Percentiles rank a stretch among this genome's conserved stretches.
phyloP scores from a whole-genome alignment of 2,113 vertebrate species.

The Pseudolaguvia tuberculata region DNA sequence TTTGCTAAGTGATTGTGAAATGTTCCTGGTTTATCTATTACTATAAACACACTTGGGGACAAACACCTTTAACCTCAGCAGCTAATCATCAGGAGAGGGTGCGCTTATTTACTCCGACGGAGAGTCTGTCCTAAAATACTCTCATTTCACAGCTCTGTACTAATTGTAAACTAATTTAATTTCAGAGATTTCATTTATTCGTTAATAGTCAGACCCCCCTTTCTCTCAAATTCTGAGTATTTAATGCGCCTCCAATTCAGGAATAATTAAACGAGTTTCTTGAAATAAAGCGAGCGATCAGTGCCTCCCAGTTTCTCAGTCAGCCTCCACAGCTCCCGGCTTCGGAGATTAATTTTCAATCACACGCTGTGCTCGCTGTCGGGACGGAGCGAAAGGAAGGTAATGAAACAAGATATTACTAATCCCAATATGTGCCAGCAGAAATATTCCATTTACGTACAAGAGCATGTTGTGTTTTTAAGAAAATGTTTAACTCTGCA shows the following conservation, averaged over 20 bases:
- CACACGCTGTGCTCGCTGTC: background rate
- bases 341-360: constrained; percentile 15
- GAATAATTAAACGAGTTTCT: background rate
- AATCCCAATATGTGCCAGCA: background rate
- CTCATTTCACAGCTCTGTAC: background rate
- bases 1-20: too few species aligned
- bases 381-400: background rate
- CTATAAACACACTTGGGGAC: background rate
- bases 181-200: background rate
- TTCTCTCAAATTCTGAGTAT: background rate
- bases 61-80: background rate
- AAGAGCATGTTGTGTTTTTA: background rate
- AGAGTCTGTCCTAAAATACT: background rate
- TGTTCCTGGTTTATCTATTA: too few species aligned
- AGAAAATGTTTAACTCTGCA: too few species aligned
- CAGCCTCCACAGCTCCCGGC: constrained; percentile 1
- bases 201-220: background rate
- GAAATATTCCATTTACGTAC: background rate
- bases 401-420: background rate
- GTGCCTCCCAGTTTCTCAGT: background rate
- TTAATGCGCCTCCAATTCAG: background rate
- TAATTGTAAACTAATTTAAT: constrained; percentile 9
- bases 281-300: constrained; percentile 8
- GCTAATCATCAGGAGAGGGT: background rate
- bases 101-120: background rate